Percentiles rank a stretch among this genome's conserved stretches.
Evolutionary conservation across 2,888 invertebrate genomes (phyloP).

Genomic region (Brachyptera risi): DNA sequence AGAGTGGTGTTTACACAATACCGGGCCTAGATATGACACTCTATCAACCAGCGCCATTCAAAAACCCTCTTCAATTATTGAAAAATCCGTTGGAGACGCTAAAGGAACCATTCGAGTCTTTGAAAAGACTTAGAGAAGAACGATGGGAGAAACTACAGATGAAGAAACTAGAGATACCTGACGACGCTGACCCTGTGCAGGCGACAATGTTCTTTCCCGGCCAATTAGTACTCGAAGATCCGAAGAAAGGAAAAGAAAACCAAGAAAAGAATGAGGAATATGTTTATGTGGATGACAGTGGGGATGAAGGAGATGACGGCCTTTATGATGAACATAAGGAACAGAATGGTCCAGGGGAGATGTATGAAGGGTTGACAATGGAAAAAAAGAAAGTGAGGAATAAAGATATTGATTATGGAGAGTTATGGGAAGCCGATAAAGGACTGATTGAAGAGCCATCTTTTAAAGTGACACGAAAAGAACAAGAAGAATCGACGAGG

Average conservation of each 20-base stretch:
- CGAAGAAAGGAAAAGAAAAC: not conserved
- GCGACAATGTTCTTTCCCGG: not conserved
- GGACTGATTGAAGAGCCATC: too few species aligned
- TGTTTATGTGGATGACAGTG: slow-evolving; percentile 24
- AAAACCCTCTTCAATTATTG: not conserved
- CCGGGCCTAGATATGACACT: not conserved
- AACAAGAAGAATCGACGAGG: not conserved
- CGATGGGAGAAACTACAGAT: not conserved
- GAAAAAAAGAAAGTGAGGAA: not conserved
- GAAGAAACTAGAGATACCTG: not conserved
- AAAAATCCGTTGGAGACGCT: not conserved
- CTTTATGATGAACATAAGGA: not conserved
- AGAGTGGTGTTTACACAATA: not conserved
- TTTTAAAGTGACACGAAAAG: too few species aligned
- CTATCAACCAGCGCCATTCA: not conserved
- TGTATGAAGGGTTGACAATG: not conserved
- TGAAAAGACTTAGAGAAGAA: slow-evolving; percentile 6
- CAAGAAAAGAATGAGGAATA: slow-evolving; percentile 17
- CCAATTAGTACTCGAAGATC: not conserved
- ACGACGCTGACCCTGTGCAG: not conserved
- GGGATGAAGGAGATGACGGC: slow-evolving; percentile 3
- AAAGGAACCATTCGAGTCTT: not conserved
- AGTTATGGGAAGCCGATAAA: not conserved
- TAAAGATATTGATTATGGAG: not conserved
- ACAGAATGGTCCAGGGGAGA: not conserved